Evolutionary conservation across 2,113 vertebrate species (phyloP).

Genomic region (Argyrosomus japonicus): DNA sequence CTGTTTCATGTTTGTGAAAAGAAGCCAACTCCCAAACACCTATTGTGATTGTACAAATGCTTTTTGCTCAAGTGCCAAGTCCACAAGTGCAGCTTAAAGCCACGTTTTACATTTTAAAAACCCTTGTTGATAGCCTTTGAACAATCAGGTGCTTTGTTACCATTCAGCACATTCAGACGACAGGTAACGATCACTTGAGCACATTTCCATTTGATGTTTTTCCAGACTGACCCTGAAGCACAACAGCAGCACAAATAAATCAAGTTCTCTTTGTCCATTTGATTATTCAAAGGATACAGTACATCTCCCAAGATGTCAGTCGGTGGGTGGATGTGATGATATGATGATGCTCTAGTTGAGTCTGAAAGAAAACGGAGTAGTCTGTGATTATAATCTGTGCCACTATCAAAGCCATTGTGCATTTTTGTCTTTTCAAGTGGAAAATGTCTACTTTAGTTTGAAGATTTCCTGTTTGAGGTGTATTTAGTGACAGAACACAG

Average conservation of each 20-base stretch:
- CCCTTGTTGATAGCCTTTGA: slow-evolving; percentile 3
- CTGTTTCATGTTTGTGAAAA: slow-evolving; percentile 21
- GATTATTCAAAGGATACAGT: slow-evolving; percentile 18
- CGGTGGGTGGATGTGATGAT: background rate
- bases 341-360: slow-evolving; percentile 13
- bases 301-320: background rate
- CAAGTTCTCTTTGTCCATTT: slow-evolving; percentile 13
- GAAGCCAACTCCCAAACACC: slow-evolving; percentile 17
- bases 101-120: slow-evolving; percentile 49
- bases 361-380: slow-evolving; percentile 37
- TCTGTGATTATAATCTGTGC: slow-evolving; percentile 9
- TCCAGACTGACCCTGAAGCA: background rate
- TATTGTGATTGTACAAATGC: background rate
- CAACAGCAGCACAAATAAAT: background rate
- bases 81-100: slow-evolving; percentile 2
- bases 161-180: slow-evolving; percentile 34
- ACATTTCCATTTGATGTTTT: slow-evolving; percentile 60
- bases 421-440: background rate
- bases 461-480: background rate
- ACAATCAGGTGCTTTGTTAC: slow-evolving; percentile 38
- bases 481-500: background rate
- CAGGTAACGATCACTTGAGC: slow-evolving; percentile 44
- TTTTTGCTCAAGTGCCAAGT: slow-evolving; percentile 14
- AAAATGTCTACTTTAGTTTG: background rate
- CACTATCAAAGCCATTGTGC: background rate